Conservation (phyloP, 2,888 invertebrate genomes). For the Helleia helle region DNA sequence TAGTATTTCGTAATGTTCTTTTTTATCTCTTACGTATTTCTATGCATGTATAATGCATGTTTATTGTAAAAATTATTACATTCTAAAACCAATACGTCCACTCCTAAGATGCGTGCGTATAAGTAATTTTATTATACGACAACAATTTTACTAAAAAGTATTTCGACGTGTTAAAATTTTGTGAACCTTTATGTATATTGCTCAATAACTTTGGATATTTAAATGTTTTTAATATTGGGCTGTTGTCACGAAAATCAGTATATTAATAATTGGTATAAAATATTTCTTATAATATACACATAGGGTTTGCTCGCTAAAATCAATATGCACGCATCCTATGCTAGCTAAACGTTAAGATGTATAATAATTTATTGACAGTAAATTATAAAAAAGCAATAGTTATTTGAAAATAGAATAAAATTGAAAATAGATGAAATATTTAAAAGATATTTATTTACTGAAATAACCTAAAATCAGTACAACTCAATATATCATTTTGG, state of each 20-base stretch:
- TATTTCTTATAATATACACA: conserved; percentile 46
- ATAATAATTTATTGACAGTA: conserved; percentile 19
- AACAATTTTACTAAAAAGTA: conserved; percentile 8
- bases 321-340: conserved; percentile 63
- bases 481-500: conserved; percentile 39
- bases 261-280: conserved; percentile 39
- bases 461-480: conserved; percentile 29
- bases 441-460: conserved; percentile 18
- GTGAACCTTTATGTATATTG: conserved; percentile 28
- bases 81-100: conserved; percentile 11
- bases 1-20: neutral
- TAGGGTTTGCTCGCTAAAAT: conserved; percentile 62
- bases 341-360: conserved; percentile 22
- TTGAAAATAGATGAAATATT: conserved; percentile 22
- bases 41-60: conserved; percentile 3
- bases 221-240: conserved; percentile 28
- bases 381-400: conserved; percentile 13
- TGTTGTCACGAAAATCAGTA: conserved; percentile 43
- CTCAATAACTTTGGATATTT: conserved; percentile 38
- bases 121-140: neutral
- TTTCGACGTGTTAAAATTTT: conserved; percentile 6
- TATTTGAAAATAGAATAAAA: conserved; percentile 18
- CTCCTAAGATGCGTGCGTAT: conserved; percentile 7
- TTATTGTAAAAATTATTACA: conserved; percentile 7
- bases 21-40: conserved; percentile 1